phyloP scores from a whole-genome alignment of 2,113 vertebrate species.

The Alaudala cheleensis region DNA sequence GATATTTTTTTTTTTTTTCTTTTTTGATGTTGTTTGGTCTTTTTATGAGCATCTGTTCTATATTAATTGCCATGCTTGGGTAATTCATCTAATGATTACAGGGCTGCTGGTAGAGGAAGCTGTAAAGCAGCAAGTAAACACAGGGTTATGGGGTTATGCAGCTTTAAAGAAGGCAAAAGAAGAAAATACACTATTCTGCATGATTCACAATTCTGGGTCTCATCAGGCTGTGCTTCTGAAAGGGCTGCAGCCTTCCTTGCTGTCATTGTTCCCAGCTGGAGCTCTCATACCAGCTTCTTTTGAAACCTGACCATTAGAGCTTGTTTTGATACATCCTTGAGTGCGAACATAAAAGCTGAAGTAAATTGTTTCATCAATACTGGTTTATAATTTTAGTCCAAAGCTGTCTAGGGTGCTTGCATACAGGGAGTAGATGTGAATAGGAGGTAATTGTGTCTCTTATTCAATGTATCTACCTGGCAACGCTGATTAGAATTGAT shows the following conservation, averaged over 20 bases:
- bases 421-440: not conserved
- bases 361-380: constrained; percentile 51
- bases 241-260: not conserved
- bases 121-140: constrained; percentile 41
- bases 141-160: not conserved
- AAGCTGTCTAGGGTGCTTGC: not conserved
- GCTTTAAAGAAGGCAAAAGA: constrained; percentile 16
- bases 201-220: not conserved
- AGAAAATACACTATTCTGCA: constrained; percentile 32
- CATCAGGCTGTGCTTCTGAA: not conserved
- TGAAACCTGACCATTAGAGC: constrained; percentile 41
- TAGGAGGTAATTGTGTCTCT: not conserved
- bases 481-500: not conserved
- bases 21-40: not conserved
- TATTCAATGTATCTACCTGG: not conserved
- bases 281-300: not conserved
- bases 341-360: not conserved
- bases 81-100: constrained; percentile 62
- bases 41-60: constrained; percentile 59
- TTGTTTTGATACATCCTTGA: constrained; percentile 37
- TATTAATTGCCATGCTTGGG: constrained; percentile 19
- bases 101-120: constrained; percentile 22
- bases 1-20: rapidly evolving
- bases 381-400: constrained; percentile 38
- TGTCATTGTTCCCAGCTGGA: constrained; percentile 12